Evolutionary conservation across 2,797 vertebrate species (phyloP).

Genomic region (Schizopygopsis malacanthus): DNA sequence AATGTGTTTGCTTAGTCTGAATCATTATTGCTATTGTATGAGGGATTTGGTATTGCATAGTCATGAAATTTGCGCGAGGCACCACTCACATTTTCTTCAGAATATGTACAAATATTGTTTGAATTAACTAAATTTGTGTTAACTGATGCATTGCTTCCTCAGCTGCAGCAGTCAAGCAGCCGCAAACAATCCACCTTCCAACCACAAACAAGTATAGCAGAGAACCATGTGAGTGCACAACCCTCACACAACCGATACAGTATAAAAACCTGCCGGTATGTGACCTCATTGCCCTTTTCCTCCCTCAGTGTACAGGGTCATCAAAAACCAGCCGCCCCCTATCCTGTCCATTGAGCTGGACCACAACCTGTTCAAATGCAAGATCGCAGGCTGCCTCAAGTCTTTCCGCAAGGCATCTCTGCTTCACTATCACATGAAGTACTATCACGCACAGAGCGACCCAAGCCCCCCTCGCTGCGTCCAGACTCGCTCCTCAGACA

Average conservation of each 20-base stretch:
- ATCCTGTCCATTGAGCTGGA: conserved; percentile 89
- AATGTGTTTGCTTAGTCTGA: neutral
- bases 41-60: neutral
- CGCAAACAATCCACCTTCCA: conserved; percentile 76
- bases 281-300: conserved; percentile 1
- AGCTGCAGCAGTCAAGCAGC: conserved; percentile 80
- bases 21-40: neutral
- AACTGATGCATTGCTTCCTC: conserved; percentile 33
- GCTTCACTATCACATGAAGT: conserved; percentile 97
- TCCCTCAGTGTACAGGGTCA: conserved; percentile 79
- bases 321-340: conserved; percentile 90
- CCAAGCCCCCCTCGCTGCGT: conserved; percentile 78
- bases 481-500: conserved; percentile 82
- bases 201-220: conserved; percentile 85
- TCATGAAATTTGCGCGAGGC: neutral
- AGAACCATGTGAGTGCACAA: conserved; percentile 79
- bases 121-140: neutral
- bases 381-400: conserved; percentile 88
- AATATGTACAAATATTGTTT: neutral
- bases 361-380: conserved; percentile 95
- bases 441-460: conserved; percentile 91
- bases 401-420: conserved; percentile 95
- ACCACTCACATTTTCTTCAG: neutral
- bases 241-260: neutral
- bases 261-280: neutral